Evolutionary conservation across 1,140 invertebrate species (phyloP), one percentile per base, ranked within the genome.

Genomic region (Ditylenchus dipsaci): DNA sequence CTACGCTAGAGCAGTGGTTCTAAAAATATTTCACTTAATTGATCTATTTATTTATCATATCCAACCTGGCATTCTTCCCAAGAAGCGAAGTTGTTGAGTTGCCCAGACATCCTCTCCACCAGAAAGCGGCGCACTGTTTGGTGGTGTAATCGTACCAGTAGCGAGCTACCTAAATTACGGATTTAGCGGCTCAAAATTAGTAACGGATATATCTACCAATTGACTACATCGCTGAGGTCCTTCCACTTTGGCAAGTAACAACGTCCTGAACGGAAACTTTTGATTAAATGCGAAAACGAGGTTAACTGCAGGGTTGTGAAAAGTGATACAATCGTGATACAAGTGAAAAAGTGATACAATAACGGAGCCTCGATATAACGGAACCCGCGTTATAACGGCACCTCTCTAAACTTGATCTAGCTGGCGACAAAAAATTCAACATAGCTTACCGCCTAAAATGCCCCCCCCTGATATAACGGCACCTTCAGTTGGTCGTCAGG

Each of bases 81-180:
- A 0, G 90, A 89, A 5, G 88, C 81, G 84, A 90, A 93, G 79
- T 89, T 87, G 80, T 93, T 93, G 19, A 88, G 78, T 92, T 93
- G 59, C 91, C 91, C 57, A 88, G 88, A 81, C 91, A 93, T 21
- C 91, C 91, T 17, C 89, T 88, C 80, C 90, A 93, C n/a, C 87
- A 85, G 82, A 92, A 93, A 21, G 88, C 86, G 23, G 87, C 85
- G 79, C 91, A 92, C 8, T 68, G 78, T 56, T 89, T 88, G 1
- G 86, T 87, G 1, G 84, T 80, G n/a, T 83, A 78, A 67, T 93
- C 90, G 76, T 89, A 93, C 80, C 89, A 91, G 86, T 88, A 93
- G 67, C 89, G 88, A 0, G 84, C 57, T 21, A 49, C 33, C 33
- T 38, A 38, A 38, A 38, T 38, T 38, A 38, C 3, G 33, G 33